A percentile compares a stretch with the other conserved stretches of the same genome.
These are phyloP conservation scores for Tetragnatha versicolor DNA, from an alignment of 1,140 invertebrate species.

Conservation along the genomic window DNA sequence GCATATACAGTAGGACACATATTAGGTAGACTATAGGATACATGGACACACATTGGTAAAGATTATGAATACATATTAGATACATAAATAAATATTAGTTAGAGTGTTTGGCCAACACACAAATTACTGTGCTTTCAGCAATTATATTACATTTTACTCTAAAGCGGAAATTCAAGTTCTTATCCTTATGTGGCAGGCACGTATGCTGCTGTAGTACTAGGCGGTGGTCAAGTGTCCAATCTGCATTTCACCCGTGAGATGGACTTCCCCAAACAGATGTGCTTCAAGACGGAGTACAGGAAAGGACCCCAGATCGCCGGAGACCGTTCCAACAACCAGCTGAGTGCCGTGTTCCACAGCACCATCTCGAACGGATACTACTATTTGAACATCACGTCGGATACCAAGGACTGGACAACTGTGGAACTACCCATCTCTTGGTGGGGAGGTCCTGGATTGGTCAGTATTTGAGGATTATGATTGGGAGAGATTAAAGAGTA, in stretches of 20 bases:
- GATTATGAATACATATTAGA: no score
- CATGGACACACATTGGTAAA: no score
- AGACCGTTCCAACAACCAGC: conserved; percentile 32
- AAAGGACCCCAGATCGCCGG: conserved; percentile 47
- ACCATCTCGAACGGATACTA: conserved; percentile 35
- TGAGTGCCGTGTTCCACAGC: conserved; percentile 44
- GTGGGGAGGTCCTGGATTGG: conserved; percentile 42
- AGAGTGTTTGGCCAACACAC: no score
- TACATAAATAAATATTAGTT: no score
- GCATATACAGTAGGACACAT: no score
- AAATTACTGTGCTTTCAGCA: no score
- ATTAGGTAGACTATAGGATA: no score
- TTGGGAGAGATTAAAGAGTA: no score
- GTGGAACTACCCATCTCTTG: conserved; percentile 49
- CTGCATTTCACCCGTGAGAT: conserved; percentile 34
- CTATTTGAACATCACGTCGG: conserved; percentile 46
- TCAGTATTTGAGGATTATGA: no score
- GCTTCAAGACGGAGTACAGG: conserved; percentile 43
- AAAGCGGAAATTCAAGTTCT: no score
- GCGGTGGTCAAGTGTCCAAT: conserved; percentile 29
- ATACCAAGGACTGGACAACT: conserved; percentile 45
- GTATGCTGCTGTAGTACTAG: conserved; percentile 32
- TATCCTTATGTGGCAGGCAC: no score
- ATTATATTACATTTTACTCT: no score
- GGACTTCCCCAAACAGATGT: conserved; percentile 34